Percentiles rank a stretch among this genome's conserved stretches.
phyloP scores from a whole-genome alignment of 2,888 invertebrate species.

The Lutraria lutraria region DNA sequence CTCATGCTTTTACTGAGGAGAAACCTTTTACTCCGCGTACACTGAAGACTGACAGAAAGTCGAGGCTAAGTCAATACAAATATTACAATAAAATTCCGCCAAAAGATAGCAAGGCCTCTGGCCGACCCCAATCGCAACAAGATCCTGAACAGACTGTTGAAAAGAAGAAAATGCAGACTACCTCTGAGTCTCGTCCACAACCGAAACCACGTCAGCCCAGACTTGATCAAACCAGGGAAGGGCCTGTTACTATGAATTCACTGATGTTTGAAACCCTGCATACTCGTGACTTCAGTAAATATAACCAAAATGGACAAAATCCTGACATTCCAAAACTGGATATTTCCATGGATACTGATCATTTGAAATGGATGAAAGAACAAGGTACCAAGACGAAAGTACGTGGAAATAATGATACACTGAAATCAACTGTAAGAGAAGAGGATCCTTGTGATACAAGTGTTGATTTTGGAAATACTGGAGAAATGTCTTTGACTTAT shows the following conservation, averaged over 20 bases:
- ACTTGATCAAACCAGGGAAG: slow-evolving; percentile 64
- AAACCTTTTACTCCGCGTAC: slow-evolving; percentile 86
- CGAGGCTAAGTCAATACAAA: slow-evolving; percentile 82
- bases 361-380: slow-evolving; percentile 84
- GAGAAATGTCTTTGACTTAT: slow-evolving; percentile 69
- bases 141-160: slow-evolving; percentile 34
- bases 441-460: slow-evolving; percentile 69
- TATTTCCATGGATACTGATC: slow-evolving; percentile 85
- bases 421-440: slow-evolving; percentile 67
- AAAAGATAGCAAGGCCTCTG: slow-evolving; percentile 40
- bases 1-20: slow-evolving; percentile 84
- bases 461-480: slow-evolving; percentile 71
- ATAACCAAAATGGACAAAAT: slow-evolving; percentile 60
- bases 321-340: slow-evolving; percentile 83
- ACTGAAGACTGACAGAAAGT: slow-evolving; percentile 82
- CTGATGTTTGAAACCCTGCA: slow-evolving; percentile 83
- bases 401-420: slow-evolving; percentile 68
- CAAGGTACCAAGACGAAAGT: slow-evolving; percentile 77
- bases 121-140: slow-evolving; percentile 41
- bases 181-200: slow-evolving; percentile 52
- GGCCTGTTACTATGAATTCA: slow-evolving; percentile 71
- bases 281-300: slow-evolving; percentile 81
- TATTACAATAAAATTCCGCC: slow-evolving; percentile 84
- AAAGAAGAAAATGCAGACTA: slow-evolving; percentile 45
- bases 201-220: slow-evolving; percentile 71